Base-by-base conservation (phyloP, 2,797 vertebrate species). In the Paguma larvata region DNA sequence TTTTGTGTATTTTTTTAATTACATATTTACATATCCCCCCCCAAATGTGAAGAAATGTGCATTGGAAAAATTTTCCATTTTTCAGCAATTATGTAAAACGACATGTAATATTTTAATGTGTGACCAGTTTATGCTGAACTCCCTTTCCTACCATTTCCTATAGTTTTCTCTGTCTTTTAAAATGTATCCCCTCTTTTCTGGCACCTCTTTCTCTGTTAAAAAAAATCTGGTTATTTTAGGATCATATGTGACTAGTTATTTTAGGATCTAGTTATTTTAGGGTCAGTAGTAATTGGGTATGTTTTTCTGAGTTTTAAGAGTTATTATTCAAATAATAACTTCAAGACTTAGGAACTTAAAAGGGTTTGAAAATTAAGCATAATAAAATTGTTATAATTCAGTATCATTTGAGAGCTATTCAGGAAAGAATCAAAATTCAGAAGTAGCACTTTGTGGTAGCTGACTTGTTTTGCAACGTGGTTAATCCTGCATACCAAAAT, bases 291-390 rank as follows among this genome's bases (percentile, higher is more conserved):
- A 53, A 18, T 53, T 59, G 25, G 5, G 23, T 92, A 25, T 63
- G 4, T 83, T 94, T 95, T 89, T 72, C 25, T 53, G 44, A 82
- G 23, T 95, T 95, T 95, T 93, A 89, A 88, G 38, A 91, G 2
- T 68, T 82, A 83, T 27, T 79, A 77, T 78, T 94, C 62, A 46
- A 44, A 88, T 53, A 70, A 19, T 75, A 95, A 88, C n/a, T 79
- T 84, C n/a, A 89, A 62, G 38, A 73, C 67, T 91, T 32, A 91
- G 93, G 62, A 90, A 79, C 15, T 56, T 38, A 84, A 86, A 90
- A 25, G 25, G 79, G 65, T 89, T 85, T 96, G 27, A 80, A 95
- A 95, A 72, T 32, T 87, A 59, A 23, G 5, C 3, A 67, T 56
- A 62, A 27, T 56, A 46, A 3, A 30, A 23, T 72, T 73, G n/a